Conservation (phyloP, 2,888 invertebrate species). For the Erebia aethiops region DNA sequence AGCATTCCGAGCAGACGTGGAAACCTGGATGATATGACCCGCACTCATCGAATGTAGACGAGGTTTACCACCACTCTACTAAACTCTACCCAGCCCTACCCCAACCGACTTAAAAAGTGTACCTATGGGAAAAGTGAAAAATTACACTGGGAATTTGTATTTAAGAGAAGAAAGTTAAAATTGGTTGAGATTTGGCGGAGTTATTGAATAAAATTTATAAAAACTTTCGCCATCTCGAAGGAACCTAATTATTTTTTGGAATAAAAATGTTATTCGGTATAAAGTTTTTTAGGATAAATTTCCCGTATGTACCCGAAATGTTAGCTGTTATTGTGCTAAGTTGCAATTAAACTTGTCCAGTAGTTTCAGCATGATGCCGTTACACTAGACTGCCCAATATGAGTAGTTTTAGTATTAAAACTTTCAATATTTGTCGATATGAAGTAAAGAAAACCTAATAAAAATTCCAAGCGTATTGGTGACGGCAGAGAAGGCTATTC, state of each 20-base stretch:
- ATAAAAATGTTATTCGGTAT: no score
- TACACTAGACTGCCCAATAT: no score
- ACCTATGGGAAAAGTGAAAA: not conserved
- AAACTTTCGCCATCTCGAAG: no score
- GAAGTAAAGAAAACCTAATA: constrained; percentile 5
- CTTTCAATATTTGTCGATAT: not conserved
- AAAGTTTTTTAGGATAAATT: no score
- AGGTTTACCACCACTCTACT: not conserved
- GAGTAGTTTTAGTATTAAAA: not conserved
- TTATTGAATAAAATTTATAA: no score
- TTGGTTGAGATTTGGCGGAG: no score
- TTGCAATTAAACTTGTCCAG: no score
- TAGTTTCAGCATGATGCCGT: no score
- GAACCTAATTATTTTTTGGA: no score
- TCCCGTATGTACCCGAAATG: no score
- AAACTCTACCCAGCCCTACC: not conserved
- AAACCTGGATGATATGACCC: not conserved
- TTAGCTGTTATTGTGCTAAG: no score
- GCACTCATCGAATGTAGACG: constrained; percentile 16
- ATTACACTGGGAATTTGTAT: not conserved
- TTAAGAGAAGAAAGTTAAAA: not conserved
- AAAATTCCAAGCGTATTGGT: constrained; percentile 17
- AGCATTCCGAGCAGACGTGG: constrained; percentile 13
- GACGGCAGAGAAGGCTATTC: constrained; percentile 6
- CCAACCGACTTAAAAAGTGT: no score